Percentiles rank a stretch among this genome's conserved stretches.
These are phyloP conservation scores for Sakesphorus luctuosus DNA, from an alignment of 2,113 vertebrate genomes.

Conservation along the genomic window DNA sequence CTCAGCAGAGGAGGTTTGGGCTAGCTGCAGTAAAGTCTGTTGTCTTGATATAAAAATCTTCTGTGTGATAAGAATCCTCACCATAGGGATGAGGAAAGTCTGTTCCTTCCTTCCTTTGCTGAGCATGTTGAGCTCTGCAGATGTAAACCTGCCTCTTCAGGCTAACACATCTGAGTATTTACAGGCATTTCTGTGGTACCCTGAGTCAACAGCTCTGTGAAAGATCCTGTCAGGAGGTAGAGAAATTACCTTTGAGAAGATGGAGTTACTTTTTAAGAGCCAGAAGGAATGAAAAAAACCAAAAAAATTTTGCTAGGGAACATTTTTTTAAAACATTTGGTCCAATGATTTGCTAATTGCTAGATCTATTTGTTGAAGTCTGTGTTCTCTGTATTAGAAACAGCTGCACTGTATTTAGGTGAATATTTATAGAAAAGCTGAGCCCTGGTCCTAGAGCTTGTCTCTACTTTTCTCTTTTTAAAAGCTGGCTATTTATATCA, in stretches of 20 bases:
- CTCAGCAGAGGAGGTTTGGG: not conserved
- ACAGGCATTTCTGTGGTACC: not conserved
- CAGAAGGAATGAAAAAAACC: not conserved
- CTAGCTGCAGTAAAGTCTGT: not conserved
- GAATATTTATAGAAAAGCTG: conserved; percentile 28
- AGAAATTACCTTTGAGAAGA: not conserved
- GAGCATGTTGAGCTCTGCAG: not conserved
- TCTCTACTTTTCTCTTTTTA: conserved; percentile 8
- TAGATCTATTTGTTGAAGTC: not conserved
- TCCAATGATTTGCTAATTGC: not conserved
- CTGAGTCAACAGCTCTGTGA: not conserved
- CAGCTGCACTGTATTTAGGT: not conserved
- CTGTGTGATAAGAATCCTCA: not conserved
- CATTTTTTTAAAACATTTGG: not conserved
- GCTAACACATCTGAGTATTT: not conserved
- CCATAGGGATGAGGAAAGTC: not conserved
- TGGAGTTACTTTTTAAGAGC: not conserved
- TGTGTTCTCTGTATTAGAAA: not conserved
- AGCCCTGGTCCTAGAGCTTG: not conserved
- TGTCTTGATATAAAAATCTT: not conserved
- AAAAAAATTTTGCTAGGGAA: not conserved
- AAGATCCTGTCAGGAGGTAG: not conserved
- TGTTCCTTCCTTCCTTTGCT: not conserved
- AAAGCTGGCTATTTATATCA: conserved; percentile 14
- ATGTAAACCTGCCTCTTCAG: not conserved